phyloP scores from a whole-genome alignment of 1,140 invertebrate genomes.

The Chelonus insularis region DNA sequence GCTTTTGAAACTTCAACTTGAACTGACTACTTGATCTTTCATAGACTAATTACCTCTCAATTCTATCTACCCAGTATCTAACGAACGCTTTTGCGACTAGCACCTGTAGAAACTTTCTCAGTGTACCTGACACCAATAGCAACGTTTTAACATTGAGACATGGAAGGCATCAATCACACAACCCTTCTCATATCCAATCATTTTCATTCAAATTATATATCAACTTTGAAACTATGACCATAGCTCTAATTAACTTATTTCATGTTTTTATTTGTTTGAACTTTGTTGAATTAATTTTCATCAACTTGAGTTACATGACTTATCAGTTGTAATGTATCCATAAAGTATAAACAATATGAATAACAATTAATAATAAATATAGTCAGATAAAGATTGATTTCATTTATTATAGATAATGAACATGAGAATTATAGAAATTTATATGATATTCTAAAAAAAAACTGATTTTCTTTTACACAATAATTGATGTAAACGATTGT shows the following conservation, averaged over 20 bases:
- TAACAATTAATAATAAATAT: too few relatives aligned
- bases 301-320: too few relatives aligned
- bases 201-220: background rate
- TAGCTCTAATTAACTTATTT: background rate
- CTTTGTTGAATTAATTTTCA: too few relatives aligned
- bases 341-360: too few relatives aligned
- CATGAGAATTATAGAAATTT: too few relatives aligned
- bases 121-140: background rate
- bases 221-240: background rate
- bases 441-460: too few relatives aligned
- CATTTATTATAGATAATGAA: too few relatives aligned
- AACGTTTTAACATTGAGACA: background rate
- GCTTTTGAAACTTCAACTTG: background rate
- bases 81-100: slow-evolving; percentile 1
- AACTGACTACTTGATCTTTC: background rate
- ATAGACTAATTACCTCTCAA: slow-evolving; percentile 5
- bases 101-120: background rate
- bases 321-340: too few relatives aligned
- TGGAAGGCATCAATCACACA: background rate
- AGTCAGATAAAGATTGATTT: too few relatives aligned
- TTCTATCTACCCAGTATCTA: background rate
- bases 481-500: too few relatives aligned
- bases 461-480: too few relatives aligned
- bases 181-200: background rate
- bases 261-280: background rate